Conservation (phyloP, 2,797 vertebrate species). For the Rhincodon typus region DNA sequence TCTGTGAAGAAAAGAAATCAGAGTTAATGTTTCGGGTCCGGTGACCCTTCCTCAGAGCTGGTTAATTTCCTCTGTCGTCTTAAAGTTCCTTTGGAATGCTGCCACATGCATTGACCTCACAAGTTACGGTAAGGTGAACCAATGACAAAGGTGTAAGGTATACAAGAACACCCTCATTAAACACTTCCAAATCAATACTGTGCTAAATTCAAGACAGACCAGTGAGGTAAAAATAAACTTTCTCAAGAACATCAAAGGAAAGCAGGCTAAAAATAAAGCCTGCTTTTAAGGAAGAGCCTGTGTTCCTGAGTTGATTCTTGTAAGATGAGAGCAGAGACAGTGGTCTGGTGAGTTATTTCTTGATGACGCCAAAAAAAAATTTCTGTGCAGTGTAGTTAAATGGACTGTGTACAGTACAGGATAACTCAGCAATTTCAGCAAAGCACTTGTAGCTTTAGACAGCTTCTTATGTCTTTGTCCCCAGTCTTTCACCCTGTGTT, state of each 20-base stretch:
- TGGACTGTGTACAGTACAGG: neutral
- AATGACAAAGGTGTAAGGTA: slow-evolving; percentile 45
- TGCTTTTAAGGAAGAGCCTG: neutral
- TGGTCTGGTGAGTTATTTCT: neutral
- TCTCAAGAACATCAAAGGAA: slow-evolving; percentile 43
- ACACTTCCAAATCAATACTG: slow-evolving; percentile 44
- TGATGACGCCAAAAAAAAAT: neutral
- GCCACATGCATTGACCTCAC: slow-evolving; percentile 16
- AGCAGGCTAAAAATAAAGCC: slow-evolving; percentile 43
- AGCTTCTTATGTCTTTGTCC: neutral
- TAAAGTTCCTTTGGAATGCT: neutral
- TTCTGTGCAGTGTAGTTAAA: neutral
- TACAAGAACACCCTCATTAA: slow-evolving; percentile 40
- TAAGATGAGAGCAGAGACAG: slow-evolving; percentile 6
- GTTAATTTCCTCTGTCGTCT: neutral
- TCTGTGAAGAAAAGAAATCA: too few species aligned
- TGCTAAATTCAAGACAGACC: slow-evolving; percentile 41
- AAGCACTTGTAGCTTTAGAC: neutral
- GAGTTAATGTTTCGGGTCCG: too few species aligned
- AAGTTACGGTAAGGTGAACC: slow-evolving; percentile 42
- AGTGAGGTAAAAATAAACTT: slow-evolving; percentile 48
- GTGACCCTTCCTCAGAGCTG: too few species aligned
- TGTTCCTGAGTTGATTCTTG: neutral
- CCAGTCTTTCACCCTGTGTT: neutral
- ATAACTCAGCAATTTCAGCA: neutral